phyloP scores from a whole-genome alignment of 2,113 vertebrate species.

The Leucoraja erinaceus region DNA sequence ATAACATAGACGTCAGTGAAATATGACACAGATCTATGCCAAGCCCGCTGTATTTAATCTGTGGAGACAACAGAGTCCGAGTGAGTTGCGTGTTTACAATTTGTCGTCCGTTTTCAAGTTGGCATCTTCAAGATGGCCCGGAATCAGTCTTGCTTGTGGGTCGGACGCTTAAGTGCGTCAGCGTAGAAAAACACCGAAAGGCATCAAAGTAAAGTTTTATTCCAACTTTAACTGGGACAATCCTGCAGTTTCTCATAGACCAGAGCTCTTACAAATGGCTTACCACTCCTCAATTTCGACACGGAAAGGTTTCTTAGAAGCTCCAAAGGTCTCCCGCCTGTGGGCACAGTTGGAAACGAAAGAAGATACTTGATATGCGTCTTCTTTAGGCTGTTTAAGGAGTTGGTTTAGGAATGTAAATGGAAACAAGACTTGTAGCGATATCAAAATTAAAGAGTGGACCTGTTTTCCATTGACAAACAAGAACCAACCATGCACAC shows the following conservation, averaged over 20 bases:
- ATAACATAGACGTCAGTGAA: neutral
- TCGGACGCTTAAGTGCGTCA: neutral
- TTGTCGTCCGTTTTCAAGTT: neutral
- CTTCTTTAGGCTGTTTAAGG: neutral
- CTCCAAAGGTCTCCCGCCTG: neutral
- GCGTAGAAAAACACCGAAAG: neutral
- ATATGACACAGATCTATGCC: neutral
- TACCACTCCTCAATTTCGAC: neutral
- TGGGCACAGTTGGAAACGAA: neutral
- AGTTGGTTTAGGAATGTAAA: slow-evolving; percentile 3
- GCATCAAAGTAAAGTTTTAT: neutral
- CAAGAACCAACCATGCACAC: neutral
- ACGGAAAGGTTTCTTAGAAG: neutral
- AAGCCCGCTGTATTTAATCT: neutral
- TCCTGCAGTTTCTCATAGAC: neutral
- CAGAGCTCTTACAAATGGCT: neutral
- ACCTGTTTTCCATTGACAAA: neutral
- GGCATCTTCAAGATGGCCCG: neutral
- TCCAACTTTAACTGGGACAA: neutral
- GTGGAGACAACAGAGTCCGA: neutral
- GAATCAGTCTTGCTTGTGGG: neutral
- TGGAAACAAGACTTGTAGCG: neutral
- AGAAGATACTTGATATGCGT: neutral
- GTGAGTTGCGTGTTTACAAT: neutral
- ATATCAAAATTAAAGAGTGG: neutral